Evolutionary conservation across 2,113 vertebrate genomes (phyloP), one percentile per base, ranked within the genome.

Genomic region (Microcebus lehilahytsara): DNA sequence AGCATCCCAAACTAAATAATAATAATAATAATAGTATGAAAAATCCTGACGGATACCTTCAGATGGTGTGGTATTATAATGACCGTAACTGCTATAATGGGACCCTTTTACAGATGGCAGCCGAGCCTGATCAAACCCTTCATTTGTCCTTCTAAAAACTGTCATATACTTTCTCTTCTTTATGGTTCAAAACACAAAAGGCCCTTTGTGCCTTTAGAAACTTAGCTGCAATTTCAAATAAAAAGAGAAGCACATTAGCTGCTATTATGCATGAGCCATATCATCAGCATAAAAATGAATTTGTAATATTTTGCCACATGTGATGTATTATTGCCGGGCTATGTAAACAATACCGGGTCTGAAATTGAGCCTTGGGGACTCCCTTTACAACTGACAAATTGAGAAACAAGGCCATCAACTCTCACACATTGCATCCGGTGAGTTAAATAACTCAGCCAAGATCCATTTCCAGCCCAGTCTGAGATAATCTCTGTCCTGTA

Each of bases 241-340:
- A 96, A 97, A 98, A 83, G 95, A 81, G 93, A 97, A 98, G 78
- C 93, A 88, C 97, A 96, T 98, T 97, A 95, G 97, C 98, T 95
- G 72, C 89, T 95, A 62, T 97, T 98, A 95, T 77, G 95, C 93
- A 95, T 72, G 98, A 97, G 94, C 91, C 97, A 42, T 97, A 95
- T 97, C 98, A 98, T 98, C 97, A 97, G 96, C 94, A 92, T 96
- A 98, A 98, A 98, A 98, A 98, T 98, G 95, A 97, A 97, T 98
- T 98, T 98, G 98, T 97, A 96, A 84, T 95, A 96, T 98, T 98
- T 98, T 98, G 97, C 97, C 97, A 98, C 96, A 97, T 97, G 96
- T 98, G 97, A 98, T 98, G 87, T 97, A 98, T 98, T 97, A 95
- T 98, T 98, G 96, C 97, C 74, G 89, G 98, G 91, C 98, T 98